These are phyloP conservation scores for Mermis nigrescens DNA, from an alignment of 2,888 invertebrate species.

Conservation along the genomic window DNA sequence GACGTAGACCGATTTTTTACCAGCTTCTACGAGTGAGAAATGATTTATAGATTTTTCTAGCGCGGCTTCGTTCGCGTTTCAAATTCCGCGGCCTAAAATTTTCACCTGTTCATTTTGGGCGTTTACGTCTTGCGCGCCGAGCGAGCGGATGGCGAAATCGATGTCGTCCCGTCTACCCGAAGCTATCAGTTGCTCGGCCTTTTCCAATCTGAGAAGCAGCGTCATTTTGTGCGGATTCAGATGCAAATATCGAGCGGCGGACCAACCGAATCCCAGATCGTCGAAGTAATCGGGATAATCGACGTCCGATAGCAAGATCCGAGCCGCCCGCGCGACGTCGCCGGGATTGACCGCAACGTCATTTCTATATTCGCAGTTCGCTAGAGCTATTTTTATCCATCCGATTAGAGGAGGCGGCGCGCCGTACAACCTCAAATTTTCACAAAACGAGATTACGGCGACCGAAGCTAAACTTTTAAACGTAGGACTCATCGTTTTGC, in stretches of 20 bases:
- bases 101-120: slow-evolving; percentile 48
- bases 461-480: neutral
- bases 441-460: no score
- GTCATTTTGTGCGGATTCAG: neutral
- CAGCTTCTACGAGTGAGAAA: no score
- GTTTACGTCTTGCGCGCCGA: slow-evolving; percentile 54
- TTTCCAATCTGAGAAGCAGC: slow-evolving; percentile 44
- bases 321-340: slow-evolving; percentile 67
- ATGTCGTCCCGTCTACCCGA: slow-evolving; percentile 60
- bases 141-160: slow-evolving; percentile 52
- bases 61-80: no score
- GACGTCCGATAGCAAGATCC: slow-evolving; percentile 62
- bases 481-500: no score
- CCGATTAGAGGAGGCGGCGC: slow-evolving; percentile 73
- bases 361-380: slow-evolving; percentile 55
- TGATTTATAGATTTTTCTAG: no score
- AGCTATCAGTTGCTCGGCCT: slow-evolving; percentile 59
- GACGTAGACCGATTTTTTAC: no score
- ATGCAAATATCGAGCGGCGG: no score
- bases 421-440: slow-evolving; percentile 51
- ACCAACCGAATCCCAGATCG: no score
- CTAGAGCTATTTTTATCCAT: slow-evolving; percentile 63
- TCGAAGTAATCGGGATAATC: no score
- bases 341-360: slow-evolving; percentile 59
- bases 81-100: no score